Evolutionary conservation across 2,888 invertebrate species (phyloP).

Genomic region (Ditylenchus weischeri): DNA sequence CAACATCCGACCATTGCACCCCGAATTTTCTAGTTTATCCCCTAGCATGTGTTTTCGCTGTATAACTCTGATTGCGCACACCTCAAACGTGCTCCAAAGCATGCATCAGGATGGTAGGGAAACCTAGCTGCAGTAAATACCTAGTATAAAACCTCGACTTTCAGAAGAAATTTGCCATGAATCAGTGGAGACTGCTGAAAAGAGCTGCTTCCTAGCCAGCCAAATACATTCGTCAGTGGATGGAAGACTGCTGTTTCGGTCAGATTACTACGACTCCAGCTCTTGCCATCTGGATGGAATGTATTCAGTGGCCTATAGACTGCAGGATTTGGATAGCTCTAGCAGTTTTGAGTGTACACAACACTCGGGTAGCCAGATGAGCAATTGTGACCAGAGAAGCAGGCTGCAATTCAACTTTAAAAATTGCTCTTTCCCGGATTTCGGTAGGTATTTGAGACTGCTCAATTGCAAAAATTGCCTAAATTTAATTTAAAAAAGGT

Average conservation of each 20-base stretch:
- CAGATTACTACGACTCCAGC: conserved; percentile 35
- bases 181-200: conserved; percentile 36
- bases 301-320: conserved; percentile 32
- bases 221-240: conserved; percentile 35
- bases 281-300: conserved; percentile 43
- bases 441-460: conserved; percentile 25
- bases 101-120: conserved; percentile 45
- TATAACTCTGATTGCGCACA: conserved; percentile 40
- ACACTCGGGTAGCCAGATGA: conserved; percentile 27
- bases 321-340: conserved; percentile 24
- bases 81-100: conserved; percentile 42
- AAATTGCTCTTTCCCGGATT: conserved; percentile 48
- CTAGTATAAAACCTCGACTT: background rate
- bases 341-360: background rate
- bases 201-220: conserved; percentile 41
- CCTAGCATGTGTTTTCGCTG: conserved; percentile 45
- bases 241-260: conserved; percentile 40
- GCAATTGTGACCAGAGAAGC: conserved; percentile 38
- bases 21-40: conserved; percentile 21
- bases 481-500: background rate
- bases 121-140: background rate
- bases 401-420: conserved; percentile 35
- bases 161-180: conserved; percentile 45
- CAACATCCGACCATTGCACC: too few relatives aligned
- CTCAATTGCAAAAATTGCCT: background rate